Evolutionary conservation across 2,888 invertebrate species (phyloP), one percentile per base, ranked within the genome.

Genomic region (Azorinus chamasolen): DNA sequence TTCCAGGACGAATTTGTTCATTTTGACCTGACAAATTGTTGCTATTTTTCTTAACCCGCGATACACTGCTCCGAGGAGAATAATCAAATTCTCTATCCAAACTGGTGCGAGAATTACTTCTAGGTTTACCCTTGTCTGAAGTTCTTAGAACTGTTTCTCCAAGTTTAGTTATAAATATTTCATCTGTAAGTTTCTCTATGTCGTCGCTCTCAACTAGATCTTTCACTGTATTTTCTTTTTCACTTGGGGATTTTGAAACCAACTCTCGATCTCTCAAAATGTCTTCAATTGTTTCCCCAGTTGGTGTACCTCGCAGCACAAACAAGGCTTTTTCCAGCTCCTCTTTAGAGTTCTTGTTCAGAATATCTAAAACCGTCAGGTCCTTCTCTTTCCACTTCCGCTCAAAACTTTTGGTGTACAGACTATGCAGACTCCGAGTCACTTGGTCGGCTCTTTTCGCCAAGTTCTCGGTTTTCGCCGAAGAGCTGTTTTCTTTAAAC

Each of bases 321-420:
- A 85, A 73, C n/a, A 80, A 57, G 8, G 85, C 83, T 43, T 80
- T 83, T 48, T 74, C 73, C 10, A 85, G 54, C 25, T 83, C 74
- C 57, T 83, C 83, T 32, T 70, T 70, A 2, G 83, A 83, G 39
- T 79, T 74, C 24, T 58, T 70, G 14, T 72, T 75, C 0, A 85
- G 63, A 37, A 80, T 54, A 48, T 81, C 78, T 8, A 79, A 48
- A 18, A 83, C 65, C 20, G 83, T 62, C 63, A 57, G 70, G n/a
- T 72, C 74, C 5, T 57, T 65, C 41, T 80, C 73, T 22, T 59
- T 69, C 37, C 55, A 59, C 50, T 68, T 81, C 37, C 83, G 61
- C 37, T 81, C 78, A 25, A 71, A 18, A 20, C 73, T 69, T 39
- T 69, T 58, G 22, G 76, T 73, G 53, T 85, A 85, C 16, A 85